Evolutionary conservation across 2,888 invertebrate species (phyloP), one percentile per base, ranked within the genome.

Genomic region (Netelia fuscicornis): DNA sequence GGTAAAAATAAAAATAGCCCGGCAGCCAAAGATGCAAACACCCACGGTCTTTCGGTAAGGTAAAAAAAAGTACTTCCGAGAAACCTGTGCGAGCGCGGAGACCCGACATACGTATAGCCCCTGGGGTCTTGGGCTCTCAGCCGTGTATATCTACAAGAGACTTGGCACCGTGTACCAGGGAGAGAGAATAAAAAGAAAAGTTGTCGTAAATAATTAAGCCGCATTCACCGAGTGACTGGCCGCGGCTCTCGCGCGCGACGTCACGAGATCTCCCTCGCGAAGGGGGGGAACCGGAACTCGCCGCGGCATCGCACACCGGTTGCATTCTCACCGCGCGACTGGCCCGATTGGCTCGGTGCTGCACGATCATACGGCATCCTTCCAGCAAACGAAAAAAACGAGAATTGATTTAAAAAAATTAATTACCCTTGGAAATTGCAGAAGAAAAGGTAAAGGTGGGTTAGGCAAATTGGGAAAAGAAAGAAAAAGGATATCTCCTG

Each of bases 41-140:
- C 68, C 84, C 84, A 81, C 81, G 10, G 25, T 54, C 70, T 70
- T 30, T 71, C 17, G 70, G 11, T 65, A 42, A 44, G 30, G 70
- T 58, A 70, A 74, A 81, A 80, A 80, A 71, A 71, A 75, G 48
- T 54, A 72, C 76, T 81, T 72, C 76, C 71, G 76, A 81, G 84
- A 81, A 84, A 62, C 81, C 77, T 72, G 67, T 62, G 54, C 58
- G 64, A 68, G 70, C 20, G 78, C 48, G 62, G 42, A 9, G 58
- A 20, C 20, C 62, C 78, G 78, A 79, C 70, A 62, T 54, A 71
- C 70, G 70, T 42, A 42, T 44, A 60, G 60, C 58, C 68, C 60
- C 48, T 25, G 48, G 25, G 48, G 17, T 60, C 60, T 48, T 58
- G 25, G 74, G 58, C 75, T 56, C 42, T 20, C 30, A 54, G 37